These are phyloP conservation scores for Yponomeuta cagnagella DNA, from an alignment of 2,888 invertebrate genomes.

Conservation along the genomic window DNA sequence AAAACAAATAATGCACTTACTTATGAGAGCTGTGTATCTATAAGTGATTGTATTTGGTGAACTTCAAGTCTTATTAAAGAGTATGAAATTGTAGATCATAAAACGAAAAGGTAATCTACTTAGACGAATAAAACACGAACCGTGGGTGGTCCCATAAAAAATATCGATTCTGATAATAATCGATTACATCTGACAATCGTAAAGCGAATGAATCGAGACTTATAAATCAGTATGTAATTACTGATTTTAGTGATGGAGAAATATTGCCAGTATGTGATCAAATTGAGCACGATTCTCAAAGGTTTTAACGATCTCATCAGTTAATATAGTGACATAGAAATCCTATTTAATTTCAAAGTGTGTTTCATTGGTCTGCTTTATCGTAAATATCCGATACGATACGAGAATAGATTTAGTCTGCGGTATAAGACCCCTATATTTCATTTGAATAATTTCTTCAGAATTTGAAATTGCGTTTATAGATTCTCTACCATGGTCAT, in stretches of 20 bases:
- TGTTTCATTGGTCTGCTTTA: not conserved
- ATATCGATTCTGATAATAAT: constrained; percentile 30
- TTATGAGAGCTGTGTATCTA: not conserved
- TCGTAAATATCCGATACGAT: not conserved
- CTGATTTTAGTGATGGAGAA: constrained; percentile 27
- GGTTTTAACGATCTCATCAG: constrained; percentile 1
- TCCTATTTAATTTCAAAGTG: not conserved
- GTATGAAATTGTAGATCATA: not conserved
- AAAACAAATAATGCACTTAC: not conserved
- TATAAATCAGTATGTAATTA: constrained; percentile 42
- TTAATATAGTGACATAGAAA: not conserved
- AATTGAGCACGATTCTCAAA: not conserved
- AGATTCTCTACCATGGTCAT: no score
- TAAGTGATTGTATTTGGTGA: not conserved
- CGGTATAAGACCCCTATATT: no score
- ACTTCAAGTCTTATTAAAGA: not conserved
- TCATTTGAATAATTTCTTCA: no score
- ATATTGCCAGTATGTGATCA: not conserved
- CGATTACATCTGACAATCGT: constrained; percentile 39
- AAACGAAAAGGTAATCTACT: not conserved
- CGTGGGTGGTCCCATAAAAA: constrained; percentile 25
- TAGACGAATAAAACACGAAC: constrained; percentile 8
- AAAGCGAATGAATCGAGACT: constrained; percentile 39
- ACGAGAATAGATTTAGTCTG: no score
- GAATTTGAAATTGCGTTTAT: no score